Base-by-base conservation (phyloP, 2,113 vertebrate genomes). In the Gasterosteus aculeatus region DNA sequence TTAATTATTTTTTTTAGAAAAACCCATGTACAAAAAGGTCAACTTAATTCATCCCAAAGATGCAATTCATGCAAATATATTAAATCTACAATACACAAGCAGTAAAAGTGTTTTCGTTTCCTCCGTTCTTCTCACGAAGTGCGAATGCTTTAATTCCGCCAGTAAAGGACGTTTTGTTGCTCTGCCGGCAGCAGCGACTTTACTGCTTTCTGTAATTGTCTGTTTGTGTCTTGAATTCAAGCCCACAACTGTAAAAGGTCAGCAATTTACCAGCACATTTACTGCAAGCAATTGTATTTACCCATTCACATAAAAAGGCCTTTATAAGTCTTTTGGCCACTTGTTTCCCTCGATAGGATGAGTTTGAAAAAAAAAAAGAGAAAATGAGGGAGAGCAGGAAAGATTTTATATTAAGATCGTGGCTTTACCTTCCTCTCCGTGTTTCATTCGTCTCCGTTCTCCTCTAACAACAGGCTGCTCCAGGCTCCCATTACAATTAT, bases 401-500 rank as follows among this genome's bases (percentile, higher is more conserved):
- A 42, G n/a, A 22, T 22, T 51, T 3, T n/a, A 51, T 54, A 26
- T 46, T 7, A 46, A 46, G 16, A 31, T 77, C n/a, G 51, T 11
- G n/a, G 70, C 60, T 49, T 75, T 77, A 0, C 66, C 10, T 54
- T 80, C 61, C 58, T 84, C 78, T 81, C 47, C 53, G 31, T 42
- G 53, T 72, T 74, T 83, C 80, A 81, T 89, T 86, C 38, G 54
- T 90, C 89, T 87, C 89, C 77, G 85, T 91, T 86, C 75, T 72
- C 70, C 67, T 84, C 46, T 78, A 83, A 81, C 78, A 75, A 65
- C 86, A 79, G 57, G 42, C 75, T 42, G 78, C 82, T 87, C 68
- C 81, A 59, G 42, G 82, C 79, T 81, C 84, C 81, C 82, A 82
- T 85, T 89, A 78, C 87, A 90, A 90, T 89, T 89, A 90, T 77